Evolutionary conservation across 53 echinoderm and acorn worm genomes (phyloP).

Genomic region (Arbacia lixula): DNA sequence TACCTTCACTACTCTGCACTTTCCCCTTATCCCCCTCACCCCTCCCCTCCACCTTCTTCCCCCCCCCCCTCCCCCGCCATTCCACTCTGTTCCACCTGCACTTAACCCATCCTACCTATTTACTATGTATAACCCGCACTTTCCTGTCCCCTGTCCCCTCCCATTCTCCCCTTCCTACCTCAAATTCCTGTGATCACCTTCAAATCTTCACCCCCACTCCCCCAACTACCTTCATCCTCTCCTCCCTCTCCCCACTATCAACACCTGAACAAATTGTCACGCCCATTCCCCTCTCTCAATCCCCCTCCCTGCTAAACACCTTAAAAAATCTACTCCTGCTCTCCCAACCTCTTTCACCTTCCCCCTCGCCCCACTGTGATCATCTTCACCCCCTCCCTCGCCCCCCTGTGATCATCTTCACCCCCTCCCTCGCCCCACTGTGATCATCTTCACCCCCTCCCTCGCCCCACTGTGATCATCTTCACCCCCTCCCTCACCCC

Average conservation of each 20-base stretch:
- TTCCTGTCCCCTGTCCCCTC: not conserved
- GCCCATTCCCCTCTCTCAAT: not conserved
- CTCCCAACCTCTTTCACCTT: not conserved
- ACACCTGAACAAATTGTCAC: no score
- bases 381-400: not conserved
- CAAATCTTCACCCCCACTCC: not conserved
- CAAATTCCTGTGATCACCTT: not conserved
- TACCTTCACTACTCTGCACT: not conserved
- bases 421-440: not conserved
- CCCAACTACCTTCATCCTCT: not conserved
- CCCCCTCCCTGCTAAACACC: not conserved
- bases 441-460: conserved; percentile 25
- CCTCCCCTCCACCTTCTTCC: not conserved
- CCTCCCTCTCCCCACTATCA: not conserved
- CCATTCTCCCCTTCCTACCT: not conserved
- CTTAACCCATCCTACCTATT: not conserved
- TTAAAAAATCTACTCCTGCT: not conserved
- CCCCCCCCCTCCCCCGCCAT: not conserved
- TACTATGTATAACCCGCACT: not conserved
- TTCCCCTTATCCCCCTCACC: not conserved
- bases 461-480: not conserved
- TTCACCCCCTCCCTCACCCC: not conserved
- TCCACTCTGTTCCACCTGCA: not conserved
- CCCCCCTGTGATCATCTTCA: not conserved
- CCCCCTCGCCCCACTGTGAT: not conserved